A percentile compares a stretch with the other conserved stretches of the same genome.
These are phyloP conservation scores for Cherax quadricarinatus DNA, from an alignment of 1,140 invertebrate species.

Conservation along the genomic window DNA sequence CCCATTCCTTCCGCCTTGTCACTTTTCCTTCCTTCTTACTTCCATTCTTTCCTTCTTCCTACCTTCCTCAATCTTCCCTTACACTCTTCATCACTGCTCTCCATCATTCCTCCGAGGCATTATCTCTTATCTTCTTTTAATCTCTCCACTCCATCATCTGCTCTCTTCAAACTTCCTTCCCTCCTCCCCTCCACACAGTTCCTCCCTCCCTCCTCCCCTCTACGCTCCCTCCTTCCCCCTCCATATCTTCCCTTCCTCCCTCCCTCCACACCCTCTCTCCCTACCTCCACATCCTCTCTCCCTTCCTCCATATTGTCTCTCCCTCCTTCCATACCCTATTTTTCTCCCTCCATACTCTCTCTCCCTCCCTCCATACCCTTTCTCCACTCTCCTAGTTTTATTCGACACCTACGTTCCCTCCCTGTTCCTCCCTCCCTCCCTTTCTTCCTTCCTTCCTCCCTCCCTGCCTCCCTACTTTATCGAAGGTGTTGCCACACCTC, in stretches of 20 bases:
- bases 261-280: no score
- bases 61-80: no score
- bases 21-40: no score
- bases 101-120: neutral
- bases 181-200: neutral
- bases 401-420: neutral
- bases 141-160: neutral
- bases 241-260: neutral
- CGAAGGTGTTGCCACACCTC: neutral
- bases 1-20: neutral
- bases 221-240: no score
- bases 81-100: no score
- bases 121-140: slow-evolving; percentile 13
- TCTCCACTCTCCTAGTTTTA: no score
- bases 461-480: neutral
- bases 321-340: neutral
- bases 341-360: neutral
- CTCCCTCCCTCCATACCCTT: neutral
- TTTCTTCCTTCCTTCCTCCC: no score
- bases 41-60: no score
- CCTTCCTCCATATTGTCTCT: neutral
- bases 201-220: no score
- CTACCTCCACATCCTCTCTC: no score
- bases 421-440: neutral
- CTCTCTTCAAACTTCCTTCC: neutral